A percentile compares a stretch with the other conserved stretches of the same genome.
These are phyloP conservation scores for crab-eating macaque (Macaca fascicularis) DNA, from an alignment of 2,113 vertebrate species.

Conservation along the genomic window T2T-MFA8v1.1 NC_088385.1:52188501-52189000, in stretches of 20 bases:
- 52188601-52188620: not conserved
- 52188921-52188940: not conserved
- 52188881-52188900: not conserved
- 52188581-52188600: not conserved
- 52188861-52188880: not conserved
- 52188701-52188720: not conserved
- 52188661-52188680: not conserved
- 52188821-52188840: conserved; percentile 6
- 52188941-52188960: not conserved
- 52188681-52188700: not conserved
- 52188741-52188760: not conserved
- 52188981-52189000: not conserved
- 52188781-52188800: not conserved
- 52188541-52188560: not conserved
- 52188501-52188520: not conserved
- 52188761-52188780: not conserved
- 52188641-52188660: not conserved
- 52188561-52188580: not conserved
- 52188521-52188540: not conserved
- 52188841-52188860: not conserved
- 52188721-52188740: not conserved
- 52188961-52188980: not conserved
- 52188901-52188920: not conserved
- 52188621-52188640: not conserved
- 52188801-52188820: not conserved